Conservation (phyloP, 2,797 vertebrate species). For the Pantherophis alleghaniensis region DNA sequence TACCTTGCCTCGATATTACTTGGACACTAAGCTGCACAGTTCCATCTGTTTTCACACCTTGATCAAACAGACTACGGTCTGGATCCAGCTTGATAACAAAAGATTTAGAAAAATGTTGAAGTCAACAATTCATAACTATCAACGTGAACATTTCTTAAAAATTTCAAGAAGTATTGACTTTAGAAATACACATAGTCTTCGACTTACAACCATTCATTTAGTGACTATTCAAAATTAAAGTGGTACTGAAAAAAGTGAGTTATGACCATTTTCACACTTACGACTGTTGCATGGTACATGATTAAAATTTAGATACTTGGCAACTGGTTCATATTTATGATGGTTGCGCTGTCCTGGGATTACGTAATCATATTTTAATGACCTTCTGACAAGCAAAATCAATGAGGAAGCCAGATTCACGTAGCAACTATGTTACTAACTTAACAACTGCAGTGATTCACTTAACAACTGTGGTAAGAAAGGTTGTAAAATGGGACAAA, state of each 20-base stretch:
- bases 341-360: too few relatives aligned
- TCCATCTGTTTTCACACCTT: conserved; percentile 98
- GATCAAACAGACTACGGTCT: conserved; percentile 96
- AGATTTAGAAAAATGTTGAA: not conserved
- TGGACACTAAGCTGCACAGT: conserved; percentile 98
- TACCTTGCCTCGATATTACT: conserved; percentile 95
- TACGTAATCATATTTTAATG: too few relatives aligned
- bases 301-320: not conserved
- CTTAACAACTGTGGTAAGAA: too few relatives aligned
- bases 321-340: not conserved
- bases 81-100: conserved; percentile 83
- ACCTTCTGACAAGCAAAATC: too few relatives aligned
- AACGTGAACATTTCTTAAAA: not conserved
- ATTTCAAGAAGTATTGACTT: not conserved
- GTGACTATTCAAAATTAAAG: not conserved
- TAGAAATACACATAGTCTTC: not conserved
- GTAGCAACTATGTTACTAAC: too few relatives aligned
- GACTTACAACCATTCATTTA: not conserved
- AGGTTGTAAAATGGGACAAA: too few relatives aligned
- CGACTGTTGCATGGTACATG: not conserved
- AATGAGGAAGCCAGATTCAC: too few relatives aligned
- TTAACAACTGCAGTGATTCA: too few relatives aligned
- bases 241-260: not conserved
- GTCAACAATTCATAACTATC: not conserved
- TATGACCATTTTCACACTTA: not conserved